phyloP scores from a whole-genome alignment of 1,140 invertebrate genomes.

The Oreohelix idahoensis region DNA sequence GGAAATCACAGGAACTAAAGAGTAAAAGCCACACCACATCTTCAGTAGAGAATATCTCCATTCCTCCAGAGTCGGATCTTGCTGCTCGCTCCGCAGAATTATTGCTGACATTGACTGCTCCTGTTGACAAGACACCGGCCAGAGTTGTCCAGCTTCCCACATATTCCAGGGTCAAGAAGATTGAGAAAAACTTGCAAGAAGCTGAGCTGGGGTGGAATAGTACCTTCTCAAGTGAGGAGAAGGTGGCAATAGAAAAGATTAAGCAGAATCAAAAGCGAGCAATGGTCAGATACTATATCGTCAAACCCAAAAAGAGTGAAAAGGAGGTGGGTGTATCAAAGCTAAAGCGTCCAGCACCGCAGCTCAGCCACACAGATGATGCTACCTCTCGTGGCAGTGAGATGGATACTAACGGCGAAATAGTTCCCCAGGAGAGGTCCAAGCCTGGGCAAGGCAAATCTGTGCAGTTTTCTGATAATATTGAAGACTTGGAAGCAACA shows the following conservation, averaged over 20 bases:
- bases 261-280: not conserved
- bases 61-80: not conserved
- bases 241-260: not conserved
- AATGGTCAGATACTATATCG: slow-evolving; percentile 11
- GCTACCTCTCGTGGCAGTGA: not conserved
- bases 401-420: not conserved
- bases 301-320: not conserved
- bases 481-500: slow-evolving; percentile 13
- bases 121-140: not conserved
- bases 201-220: slow-evolving; percentile 30
- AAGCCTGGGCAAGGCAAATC: not conserved
- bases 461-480: slow-evolving; percentile 30
- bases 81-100: not conserved
- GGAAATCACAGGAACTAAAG: not conserved
- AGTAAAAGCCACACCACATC: not conserved
- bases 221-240: not conserved
- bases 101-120: not conserved
- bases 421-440: not conserved
- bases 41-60: not conserved
- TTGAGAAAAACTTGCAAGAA: slow-evolving; percentile 18
- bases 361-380: not conserved
- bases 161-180: not conserved
- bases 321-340: not conserved
- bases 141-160: not conserved
- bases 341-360: not conserved